Percentiles rank a stretch among this genome's conserved stretches.
These are phyloP conservation scores for Pholis gunnellus DNA, from an alignment of 2,113 vertebrate species.

Conservation along the genomic window DNA sequence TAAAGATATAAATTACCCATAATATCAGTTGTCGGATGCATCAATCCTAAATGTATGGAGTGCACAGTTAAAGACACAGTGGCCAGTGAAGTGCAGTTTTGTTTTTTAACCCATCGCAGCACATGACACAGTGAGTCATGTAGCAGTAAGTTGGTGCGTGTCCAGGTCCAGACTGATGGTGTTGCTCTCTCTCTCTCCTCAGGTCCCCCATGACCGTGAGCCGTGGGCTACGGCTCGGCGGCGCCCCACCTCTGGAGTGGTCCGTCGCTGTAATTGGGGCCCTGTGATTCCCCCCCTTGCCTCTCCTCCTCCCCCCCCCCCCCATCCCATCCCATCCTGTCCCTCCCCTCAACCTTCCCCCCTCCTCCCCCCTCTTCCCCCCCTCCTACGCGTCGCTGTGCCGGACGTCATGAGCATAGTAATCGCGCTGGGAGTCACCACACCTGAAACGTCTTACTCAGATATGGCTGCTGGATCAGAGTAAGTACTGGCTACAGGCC, in stretches of 20 bases:
- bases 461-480: conserved; percentile 99
- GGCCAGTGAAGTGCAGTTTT: not conserved
- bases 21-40: not conserved
- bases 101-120: not conserved
- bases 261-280: conserved; percentile 91
- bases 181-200: conserved; percentile 34
- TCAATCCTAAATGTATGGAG: not conserved
- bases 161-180: not conserved
- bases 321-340: conserved; percentile 83
- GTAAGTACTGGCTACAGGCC: conserved; percentile 85
- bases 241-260: conserved; percentile 93
- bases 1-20: not conserved
- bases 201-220: conserved; percentile 98
- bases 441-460: conserved; percentile 99
- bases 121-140: conserved; percentile 17
- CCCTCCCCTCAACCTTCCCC: conserved; percentile 65
- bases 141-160: not conserved
- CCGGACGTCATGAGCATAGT: conserved; percentile 99
- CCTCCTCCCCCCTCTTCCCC: conserved; percentile 76
- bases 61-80: not conserved
- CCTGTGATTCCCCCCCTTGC: conserved; percentile 91
- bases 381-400: conserved; percentile 85
- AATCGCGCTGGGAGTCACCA: conserved; percentile 99
- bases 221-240: conserved; percentile 92
- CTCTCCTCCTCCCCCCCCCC: conserved; percentile 83